Evolutionary conservation across 2,888 invertebrate genomes (phyloP).

Genomic region (Folsomia candida): DNA sequence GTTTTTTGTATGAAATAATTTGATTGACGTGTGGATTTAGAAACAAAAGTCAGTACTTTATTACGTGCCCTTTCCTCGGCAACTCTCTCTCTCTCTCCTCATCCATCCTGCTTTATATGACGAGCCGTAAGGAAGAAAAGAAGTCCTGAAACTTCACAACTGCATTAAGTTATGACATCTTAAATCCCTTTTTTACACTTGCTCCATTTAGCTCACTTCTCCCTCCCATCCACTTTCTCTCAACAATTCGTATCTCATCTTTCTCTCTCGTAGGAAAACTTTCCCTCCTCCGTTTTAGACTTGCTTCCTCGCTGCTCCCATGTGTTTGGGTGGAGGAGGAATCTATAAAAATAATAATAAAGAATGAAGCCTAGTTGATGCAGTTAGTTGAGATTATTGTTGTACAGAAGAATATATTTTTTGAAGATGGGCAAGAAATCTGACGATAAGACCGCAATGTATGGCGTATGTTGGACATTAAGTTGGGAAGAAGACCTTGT

Average conservation of each 20-base stretch:
- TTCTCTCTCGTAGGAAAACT: not conserved
- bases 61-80: no score
- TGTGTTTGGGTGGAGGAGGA: no score
- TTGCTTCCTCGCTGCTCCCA: not conserved
- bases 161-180: conserved; percentile 22
- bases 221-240: no score
- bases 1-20: no score
- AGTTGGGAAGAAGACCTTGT: not conserved
- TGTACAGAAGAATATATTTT: no score
- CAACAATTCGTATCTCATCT: not conserved
- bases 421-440: not conserved
- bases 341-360: no score
- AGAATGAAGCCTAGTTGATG: no score
- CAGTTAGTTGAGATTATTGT: no score
- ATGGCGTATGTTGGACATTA: not conserved
- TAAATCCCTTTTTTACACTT: conserved; percentile 20
- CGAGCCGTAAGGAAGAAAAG: conserved; percentile 8
- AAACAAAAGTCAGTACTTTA: no score
- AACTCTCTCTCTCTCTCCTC: no score
- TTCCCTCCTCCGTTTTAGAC: not conserved
- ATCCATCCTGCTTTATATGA: no score
- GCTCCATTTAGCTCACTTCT: conserved; percentile 10
- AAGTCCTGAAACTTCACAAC: conserved; percentile 6
- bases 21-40: no score
- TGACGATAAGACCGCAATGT: not conserved